A percentile compares a stretch with the other conserved stretches of the same genome.
These are phyloP conservation scores for Nasonia oneida DNA, from an alignment of 2,888 invertebrate genomes.

Conservation along the genomic window DNA sequence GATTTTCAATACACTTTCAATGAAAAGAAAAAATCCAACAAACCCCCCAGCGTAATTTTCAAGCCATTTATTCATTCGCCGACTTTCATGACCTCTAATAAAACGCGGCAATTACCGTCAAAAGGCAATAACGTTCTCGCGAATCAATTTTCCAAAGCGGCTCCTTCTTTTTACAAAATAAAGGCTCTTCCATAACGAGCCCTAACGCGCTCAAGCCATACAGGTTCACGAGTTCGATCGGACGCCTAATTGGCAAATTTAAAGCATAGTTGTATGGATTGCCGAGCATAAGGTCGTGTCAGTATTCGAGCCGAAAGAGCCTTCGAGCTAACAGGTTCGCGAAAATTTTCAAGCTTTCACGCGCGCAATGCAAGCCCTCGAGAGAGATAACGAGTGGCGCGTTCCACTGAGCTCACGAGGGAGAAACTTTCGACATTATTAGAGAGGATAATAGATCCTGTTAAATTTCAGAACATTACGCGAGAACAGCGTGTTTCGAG, in stretches of 20 bases:
- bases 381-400: constrained; percentile 3
- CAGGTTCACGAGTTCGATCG: not conserved
- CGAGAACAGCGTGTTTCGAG: not conserved
- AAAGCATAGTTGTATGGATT: not conserved
- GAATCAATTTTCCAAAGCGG: too few species aligned
- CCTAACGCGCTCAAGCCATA: too few species aligned
- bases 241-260: not conserved
- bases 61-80: too few species aligned
- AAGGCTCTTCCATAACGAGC: too few species aligned
- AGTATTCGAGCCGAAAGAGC: not conserved
- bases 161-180: not conserved
- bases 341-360: not conserved
- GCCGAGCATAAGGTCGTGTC: not conserved
- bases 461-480: not conserved
- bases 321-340: not conserved
- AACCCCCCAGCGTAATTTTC: not conserved
- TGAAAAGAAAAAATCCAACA: not conserved
- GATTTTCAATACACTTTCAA: not conserved
- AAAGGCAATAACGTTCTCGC: not conserved
- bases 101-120: too few species aligned
- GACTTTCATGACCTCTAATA: too few species aligned
- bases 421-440: not conserved
- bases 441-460: not conserved
- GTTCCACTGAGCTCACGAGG: not conserved
- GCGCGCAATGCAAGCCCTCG: not conserved